Percentiles rank a stretch among this genome's conserved stretches.
phyloP scores from a whole-genome alignment of 2,888 invertebrate genomes.

The Euproctis similis region DNA sequence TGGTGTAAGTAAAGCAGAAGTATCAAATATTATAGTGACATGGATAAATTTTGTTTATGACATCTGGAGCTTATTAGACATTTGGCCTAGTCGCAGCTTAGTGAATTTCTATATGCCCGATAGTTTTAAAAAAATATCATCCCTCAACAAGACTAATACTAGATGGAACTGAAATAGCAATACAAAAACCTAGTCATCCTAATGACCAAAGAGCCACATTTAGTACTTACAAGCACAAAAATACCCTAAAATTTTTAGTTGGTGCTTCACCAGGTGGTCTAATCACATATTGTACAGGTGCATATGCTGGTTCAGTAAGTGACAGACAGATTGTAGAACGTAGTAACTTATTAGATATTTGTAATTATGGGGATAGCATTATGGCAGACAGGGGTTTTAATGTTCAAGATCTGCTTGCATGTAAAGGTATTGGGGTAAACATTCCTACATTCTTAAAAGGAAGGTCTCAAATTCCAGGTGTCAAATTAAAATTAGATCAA shows the following conservation, averaged over 20 bases:
- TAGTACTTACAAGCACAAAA: slow-evolving; percentile 2
- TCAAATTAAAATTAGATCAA: not conserved
- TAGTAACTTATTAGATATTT: not conserved
- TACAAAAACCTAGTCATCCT: slow-evolving; percentile 2
- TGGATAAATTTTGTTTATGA: slow-evolving; percentile 2
- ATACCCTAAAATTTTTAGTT: slow-evolving; percentile 3
- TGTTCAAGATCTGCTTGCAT: slow-evolving; percentile 18
- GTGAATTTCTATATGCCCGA: not conserved
- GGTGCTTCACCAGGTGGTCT: slow-evolving; percentile 2
- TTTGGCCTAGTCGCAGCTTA: not conserved
- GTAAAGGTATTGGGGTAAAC: slow-evolving; percentile 8
- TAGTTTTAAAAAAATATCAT: not conserved
- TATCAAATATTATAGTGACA: slow-evolving; percentile 3
- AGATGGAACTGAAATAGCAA: slow-evolving; percentile 1
- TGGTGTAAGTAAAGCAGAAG: slow-evolving; percentile 3
- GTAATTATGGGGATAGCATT: slow-evolving; percentile 4
- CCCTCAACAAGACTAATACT: not conserved
- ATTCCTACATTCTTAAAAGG: slow-evolving; percentile 1
- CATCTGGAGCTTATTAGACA: not conserved
- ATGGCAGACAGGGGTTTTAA: slow-evolving; percentile 21
- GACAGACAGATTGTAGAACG: slow-evolving; percentile 3
- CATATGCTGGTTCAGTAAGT: not conserved
- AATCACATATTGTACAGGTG: slow-evolving; percentile 1
- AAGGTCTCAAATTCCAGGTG: not conserved
- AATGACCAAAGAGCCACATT: slow-evolving; percentile 2